phyloP scores from a whole-genome alignment of 35 echinoderm and acorn worm genomes.

The Strongylocentrotus purpuratus region DNA sequence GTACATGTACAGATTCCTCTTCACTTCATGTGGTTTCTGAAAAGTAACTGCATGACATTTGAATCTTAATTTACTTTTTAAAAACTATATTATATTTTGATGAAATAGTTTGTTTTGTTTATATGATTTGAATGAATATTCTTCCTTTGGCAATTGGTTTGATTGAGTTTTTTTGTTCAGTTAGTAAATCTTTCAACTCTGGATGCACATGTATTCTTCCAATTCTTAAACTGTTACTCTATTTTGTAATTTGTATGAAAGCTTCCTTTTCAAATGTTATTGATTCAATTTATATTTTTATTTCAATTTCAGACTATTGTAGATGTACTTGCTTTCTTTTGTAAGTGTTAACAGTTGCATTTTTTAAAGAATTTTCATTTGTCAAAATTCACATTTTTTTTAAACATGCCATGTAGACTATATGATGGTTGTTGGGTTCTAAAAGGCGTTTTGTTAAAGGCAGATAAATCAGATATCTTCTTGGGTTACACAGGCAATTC shows the following conservation, averaged over 20 bases:
- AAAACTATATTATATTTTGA: background rate
- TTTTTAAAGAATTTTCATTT: no score
- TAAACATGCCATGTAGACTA: background rate
- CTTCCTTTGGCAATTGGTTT: background rate
- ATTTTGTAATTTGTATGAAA: background rate
- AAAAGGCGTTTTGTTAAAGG: background rate
- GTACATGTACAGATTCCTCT: no score
- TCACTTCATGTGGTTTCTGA: no score
- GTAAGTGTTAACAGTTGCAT: background rate
- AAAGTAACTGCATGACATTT: no score
- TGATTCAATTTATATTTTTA: background rate
- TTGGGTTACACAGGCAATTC: no score
- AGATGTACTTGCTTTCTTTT: background rate
- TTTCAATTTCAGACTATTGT: background rate
- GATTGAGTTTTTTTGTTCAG: background rate
- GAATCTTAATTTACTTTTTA: no score
- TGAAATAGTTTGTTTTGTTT: background rate
- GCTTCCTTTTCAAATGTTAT: background rate
- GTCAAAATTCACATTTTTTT: background rate
- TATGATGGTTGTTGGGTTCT: background rate
- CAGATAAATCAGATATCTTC: background rate
- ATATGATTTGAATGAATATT: background rate
- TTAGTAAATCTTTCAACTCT: background rate
- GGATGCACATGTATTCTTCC: background rate
- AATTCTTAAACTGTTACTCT: background rate